These are phyloP conservation scores for Meandrina meandrites DNA, from an alignment of 92 coral and sea anemone species.

Conservation along the genomic window DNA sequence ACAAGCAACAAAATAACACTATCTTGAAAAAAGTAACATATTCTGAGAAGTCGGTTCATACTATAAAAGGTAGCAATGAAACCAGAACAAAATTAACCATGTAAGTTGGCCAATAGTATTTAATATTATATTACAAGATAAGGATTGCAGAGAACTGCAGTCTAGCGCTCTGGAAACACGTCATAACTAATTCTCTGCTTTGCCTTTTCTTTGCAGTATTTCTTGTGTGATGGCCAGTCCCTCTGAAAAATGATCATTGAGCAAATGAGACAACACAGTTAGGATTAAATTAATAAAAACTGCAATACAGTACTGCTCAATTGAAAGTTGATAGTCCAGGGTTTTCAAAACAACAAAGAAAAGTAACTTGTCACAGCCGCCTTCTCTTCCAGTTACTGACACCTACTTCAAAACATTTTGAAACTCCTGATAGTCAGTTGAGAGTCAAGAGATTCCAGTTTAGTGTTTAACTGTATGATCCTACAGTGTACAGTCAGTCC, in stretches of 20 bases:
- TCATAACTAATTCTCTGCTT: slow-evolving; percentile 60
- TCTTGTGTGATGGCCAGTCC: slow-evolving; percentile 91
- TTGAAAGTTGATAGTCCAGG: too few relatives aligned
- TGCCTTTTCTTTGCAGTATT: slow-evolving; percentile 85
- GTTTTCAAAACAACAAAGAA: too few relatives aligned
- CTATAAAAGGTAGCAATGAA: not conserved
- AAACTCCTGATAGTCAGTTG: too few relatives aligned
- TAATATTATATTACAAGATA: not conserved
- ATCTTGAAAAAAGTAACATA: not conserved
- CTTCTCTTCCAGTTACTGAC: too few relatives aligned
- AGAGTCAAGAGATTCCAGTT: too few relatives aligned
- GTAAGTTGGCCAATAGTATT: not conserved
- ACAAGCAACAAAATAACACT: not conserved
- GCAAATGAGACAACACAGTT: not conserved
- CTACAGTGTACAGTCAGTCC: too few relatives aligned
- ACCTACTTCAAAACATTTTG: too few relatives aligned
- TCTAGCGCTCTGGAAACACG: slow-evolving; percentile 69
- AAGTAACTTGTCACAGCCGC: too few relatives aligned
- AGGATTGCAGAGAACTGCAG: not conserved
- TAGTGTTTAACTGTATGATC: too few relatives aligned
- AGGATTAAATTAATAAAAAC: not conserved
- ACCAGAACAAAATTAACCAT: not conserved
- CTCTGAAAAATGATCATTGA: slow-evolving; percentile 52
- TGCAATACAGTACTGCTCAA: too few relatives aligned
- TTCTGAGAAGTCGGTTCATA: not conserved